Evolutionary conservation across 2,888 invertebrate species (phyloP), one percentile per base, ranked within the genome.

Genomic region (Thalpophila matura): DNA sequence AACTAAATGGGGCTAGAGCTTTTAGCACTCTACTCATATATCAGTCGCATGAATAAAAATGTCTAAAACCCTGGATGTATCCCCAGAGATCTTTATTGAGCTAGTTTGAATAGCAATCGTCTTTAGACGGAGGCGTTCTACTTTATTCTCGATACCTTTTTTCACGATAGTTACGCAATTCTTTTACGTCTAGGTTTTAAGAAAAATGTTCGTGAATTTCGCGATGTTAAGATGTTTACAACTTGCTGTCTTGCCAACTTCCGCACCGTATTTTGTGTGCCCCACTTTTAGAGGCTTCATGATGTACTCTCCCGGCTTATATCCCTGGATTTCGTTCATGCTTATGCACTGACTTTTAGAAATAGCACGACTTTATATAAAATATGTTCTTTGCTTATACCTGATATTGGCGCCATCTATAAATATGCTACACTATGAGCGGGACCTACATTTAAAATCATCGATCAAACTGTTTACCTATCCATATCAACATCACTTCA

Each of bases 201-300:
- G 58, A 66, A 58, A 71, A 78, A 71, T 67, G 40, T 33, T 54
- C 35, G 10, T 16, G 58, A 54, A 75, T 57, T 55, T 57, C 59
- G 37, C 58, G 38, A 57, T 62, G 43, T 57, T 68, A 68, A 57
- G 53, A 62, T 74, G 70, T 65, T 74, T 74, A 74, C 56, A 59
- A 58, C 62, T 63, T 60, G 74, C 55, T 61, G 55, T 68, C 69
- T 68, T 56, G 69, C 74, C 69, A 56, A 56, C 51, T 74, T 68
- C 51, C 47, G 20, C 18, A 18, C 62, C 20, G 27, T 53, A 56
- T 56, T 61, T 55, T 69, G 74, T 35, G 40, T 56, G 68, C 51
- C 51, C 74, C 20, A 74, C 55, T 71, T 71, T 71, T 24, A 31
- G 29, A 61, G 51, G 51, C 35, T 74, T 33, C 24, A 38, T 31